These are phyloP conservation scores for Bombus vancouverensis DNA, from an alignment of 1,140 invertebrate species.

Conservation along the genomic window DNA sequence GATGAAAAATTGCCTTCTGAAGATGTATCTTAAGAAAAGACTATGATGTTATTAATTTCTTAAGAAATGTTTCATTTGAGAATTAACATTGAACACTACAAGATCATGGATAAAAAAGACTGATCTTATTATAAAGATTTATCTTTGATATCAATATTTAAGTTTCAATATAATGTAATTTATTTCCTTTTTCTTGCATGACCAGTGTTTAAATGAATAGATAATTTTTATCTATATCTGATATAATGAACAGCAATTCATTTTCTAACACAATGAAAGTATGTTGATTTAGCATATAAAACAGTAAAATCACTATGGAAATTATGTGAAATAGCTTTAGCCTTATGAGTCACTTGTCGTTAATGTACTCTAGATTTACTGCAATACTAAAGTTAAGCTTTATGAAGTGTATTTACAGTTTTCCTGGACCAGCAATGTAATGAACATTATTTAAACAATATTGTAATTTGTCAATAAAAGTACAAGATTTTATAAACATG, in stretches of 20 bases:
- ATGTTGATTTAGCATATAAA: conserved; percentile 24
- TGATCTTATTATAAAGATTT: conserved; percentile 33
- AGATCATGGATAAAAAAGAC: conserved; percentile 46
- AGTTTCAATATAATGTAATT: conserved; percentile 23
- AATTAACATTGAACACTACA: conserved; percentile 33
- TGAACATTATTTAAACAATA: neutral
- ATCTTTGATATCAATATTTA: conserved; percentile 33
- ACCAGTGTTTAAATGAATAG: conserved; percentile 1
- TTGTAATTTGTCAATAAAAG: conserved; percentile 30
- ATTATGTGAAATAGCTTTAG: conserved; percentile 1
- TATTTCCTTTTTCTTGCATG: conserved; percentile 28
- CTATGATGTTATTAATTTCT: neutral
- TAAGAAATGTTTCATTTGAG: conserved; percentile 1
- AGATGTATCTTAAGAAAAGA: neutral
- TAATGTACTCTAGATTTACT: conserved; percentile 25
- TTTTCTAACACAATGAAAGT: conserved; percentile 28
- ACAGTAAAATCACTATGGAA: neutral
- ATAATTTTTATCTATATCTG: neutral
- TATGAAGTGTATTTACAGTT: conserved; percentile 25
- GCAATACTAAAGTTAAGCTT: conserved; percentile 30
- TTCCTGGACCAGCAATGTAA: conserved; percentile 30
- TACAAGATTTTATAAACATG: conserved; percentile 21
- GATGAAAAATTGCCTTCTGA: conserved; percentile 17
- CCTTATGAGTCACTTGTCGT: neutral
- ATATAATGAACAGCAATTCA: neutral